Evolutionary conservation across 2,113 vertebrate species (phyloP), one percentile per base, ranked within the genome.

Genomic region (Talpa occidentalis): DNA sequence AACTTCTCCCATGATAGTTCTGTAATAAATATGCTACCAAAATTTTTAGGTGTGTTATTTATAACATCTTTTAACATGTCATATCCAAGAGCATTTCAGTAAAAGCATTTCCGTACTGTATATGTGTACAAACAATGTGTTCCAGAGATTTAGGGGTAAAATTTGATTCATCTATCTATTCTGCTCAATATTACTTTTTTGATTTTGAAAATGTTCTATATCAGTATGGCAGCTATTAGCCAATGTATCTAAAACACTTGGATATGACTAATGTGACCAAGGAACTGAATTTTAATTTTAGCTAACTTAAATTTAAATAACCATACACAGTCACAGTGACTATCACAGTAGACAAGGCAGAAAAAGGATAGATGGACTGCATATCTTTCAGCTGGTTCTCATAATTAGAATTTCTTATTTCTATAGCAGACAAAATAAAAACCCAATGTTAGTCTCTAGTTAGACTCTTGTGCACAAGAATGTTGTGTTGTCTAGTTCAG

Each of bases 351-450:
- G 28, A 49, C 19, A 47, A 32, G 28, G 22, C 7, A 79, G 11
- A 89, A 90, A 32, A 79, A 17, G 47, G 59, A 62, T 30, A 3
- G 12, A 10, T 9, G 37, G 30, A 76, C 7, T 83, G 7, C 8
- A 12, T n/a, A 19, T 59, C 19, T 72, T 32, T 93, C 83, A 89
- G n/a, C 44, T 5, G 22, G 42, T 76, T 84, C 17, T 91, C 49
- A 52, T 10, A 5, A 70, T 49, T 1, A 78, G 19, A 86, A 74
- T 60, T 83, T 72, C 16, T 30, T 16, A 40, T 42, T 82, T 73
- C 85, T 85, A 15, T 40, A 73, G 73, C 1, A 96, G 64, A 82
- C 62, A 93, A 78, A 94, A 85, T 37, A 62, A 62, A 77, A 89
- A 76, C 6, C 4, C 3, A 82, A 21, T 82, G 59, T 88, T 56